Percentiles rank a stretch among this genome's conserved stretches.
These are phyloP conservation scores for Branchinecta lindahli DNA, from an alignment of 1,140 invertebrate species.

Conservation along the genomic window DNA sequence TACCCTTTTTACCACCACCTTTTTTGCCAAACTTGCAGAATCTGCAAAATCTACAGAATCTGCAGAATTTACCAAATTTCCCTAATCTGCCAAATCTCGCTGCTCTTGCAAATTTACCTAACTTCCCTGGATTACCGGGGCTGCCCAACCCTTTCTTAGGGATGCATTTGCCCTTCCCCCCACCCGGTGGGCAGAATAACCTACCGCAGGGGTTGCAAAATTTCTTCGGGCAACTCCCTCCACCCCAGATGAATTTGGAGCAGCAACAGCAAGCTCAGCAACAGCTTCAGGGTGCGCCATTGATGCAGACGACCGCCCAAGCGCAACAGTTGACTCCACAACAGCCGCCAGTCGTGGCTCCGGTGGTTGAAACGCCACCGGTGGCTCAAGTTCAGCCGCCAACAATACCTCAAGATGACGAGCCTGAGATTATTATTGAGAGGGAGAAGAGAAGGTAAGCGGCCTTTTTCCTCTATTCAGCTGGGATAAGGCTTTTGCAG, in stretches of 20 bases:
- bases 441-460: not conserved
- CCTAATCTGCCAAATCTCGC: not conserved
- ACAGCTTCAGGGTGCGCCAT: not conserved
- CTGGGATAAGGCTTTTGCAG: too few species aligned
- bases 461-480: too few species aligned
- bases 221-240: not conserved
- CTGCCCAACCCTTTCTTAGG: not conserved
- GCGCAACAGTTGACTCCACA: not conserved
- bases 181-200: not conserved
- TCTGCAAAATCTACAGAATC: not conserved
- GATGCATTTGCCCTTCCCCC: not conserved
- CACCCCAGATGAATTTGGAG: not conserved
- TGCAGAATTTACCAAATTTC: not conserved
- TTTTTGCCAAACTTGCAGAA: not conserved
- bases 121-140: not conserved
- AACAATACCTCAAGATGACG: not conserved
- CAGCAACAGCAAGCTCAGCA: not conserved
- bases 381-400: not conserved
- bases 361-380: not conserved
- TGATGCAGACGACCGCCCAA: not conserved
- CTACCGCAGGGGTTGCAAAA: not conserved
- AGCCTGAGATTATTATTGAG: constrained; percentile 1
- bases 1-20: not conserved
- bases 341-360: not conserved
- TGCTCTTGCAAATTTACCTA: constrained; percentile 1